Evolutionary conservation across 2,888 invertebrate genomes (phyloP).

Genomic region (Conchocele bisecta): DNA sequence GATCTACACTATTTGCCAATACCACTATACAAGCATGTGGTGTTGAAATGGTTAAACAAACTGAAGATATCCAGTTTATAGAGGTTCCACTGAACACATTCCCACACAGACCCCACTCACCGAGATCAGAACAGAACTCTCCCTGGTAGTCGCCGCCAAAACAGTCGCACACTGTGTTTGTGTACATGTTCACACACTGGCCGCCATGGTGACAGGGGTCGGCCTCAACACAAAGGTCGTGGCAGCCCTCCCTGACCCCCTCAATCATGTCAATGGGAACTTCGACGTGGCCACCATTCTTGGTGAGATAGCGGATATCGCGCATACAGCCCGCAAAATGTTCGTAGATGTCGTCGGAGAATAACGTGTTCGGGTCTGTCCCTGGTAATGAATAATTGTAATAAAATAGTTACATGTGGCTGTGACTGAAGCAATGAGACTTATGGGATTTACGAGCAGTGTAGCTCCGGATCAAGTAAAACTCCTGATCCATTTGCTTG

Average conservation of each 20-base stretch:
- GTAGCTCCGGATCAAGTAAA: too few species aligned
- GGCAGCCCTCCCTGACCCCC: conserved; percentile 87
- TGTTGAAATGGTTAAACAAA: too few species aligned
- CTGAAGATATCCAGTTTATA: too few species aligned
- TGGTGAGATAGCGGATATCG: conserved; percentile 60
- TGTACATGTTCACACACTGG: conserved; percentile 95
- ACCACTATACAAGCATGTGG: too few species aligned
- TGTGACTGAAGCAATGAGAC: too few species aligned
- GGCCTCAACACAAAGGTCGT: conserved; percentile 87
- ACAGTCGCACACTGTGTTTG: conserved; percentile 94
- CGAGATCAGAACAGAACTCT: conserved; percentile 94
- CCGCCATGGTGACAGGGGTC: conserved; percentile 95
- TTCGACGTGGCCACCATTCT: conserved; percentile 49
- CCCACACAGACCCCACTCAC: conserved; percentile 83
- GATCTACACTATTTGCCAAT: too few species aligned
- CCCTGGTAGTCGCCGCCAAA: conserved; percentile 96
- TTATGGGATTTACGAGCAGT: too few species aligned
- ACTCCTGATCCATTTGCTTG: too few species aligned
- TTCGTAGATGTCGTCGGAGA: conserved; percentile 47
- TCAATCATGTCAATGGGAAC: conserved; percentile 48
- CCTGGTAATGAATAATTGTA: too few species aligned
- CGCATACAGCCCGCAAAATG: conserved; percentile 74
- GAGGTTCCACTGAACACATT: too few species aligned
- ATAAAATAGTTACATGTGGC: too few species aligned
- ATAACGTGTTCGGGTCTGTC: conserved; percentile 57